Conservation (phyloP, 2,113 vertebrate species). For the Beaufortia kweichowensis region DNA sequence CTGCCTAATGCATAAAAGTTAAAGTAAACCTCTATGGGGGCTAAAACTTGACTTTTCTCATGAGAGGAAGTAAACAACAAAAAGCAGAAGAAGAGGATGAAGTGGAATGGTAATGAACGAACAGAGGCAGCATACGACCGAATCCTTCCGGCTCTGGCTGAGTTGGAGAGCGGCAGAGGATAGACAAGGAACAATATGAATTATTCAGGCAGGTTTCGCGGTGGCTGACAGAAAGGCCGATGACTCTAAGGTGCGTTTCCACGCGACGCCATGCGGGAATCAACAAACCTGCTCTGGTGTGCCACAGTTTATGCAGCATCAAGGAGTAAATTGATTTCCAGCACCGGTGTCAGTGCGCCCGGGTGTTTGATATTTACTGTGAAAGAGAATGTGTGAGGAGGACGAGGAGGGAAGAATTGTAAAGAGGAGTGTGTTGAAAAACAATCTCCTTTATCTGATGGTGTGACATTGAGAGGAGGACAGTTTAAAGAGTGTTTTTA, state of each 20-base stretch:
- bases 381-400: conserved; percentile 29
- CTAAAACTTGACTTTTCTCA: neutral
- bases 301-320: conserved; percentile 57
- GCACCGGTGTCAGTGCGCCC: conserved; percentile 28
- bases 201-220: conserved; percentile 46
- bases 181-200: conserved; percentile 36
- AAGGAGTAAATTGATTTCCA: conserved; percentile 57
- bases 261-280: neutral
- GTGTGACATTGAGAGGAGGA: neutral
- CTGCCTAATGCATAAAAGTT: no score
- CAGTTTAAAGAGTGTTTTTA: neutral
- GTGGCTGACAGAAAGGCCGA: conserved; percentile 27
- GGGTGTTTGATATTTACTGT: conserved; percentile 49
- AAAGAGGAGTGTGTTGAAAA: conserved; percentile 11
- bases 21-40: neutral
- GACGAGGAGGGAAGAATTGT: conserved; percentile 21
- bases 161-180: conserved; percentile 6
- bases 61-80: conserved; percentile 19
- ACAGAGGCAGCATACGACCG: neutral
- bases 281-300: conserved; percentile 19
- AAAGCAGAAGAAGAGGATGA: conserved; percentile 1
- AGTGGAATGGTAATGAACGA: neutral
- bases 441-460: conserved; percentile 31
- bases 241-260: conserved; percentile 47
- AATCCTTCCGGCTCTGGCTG: neutral